Evolutionary conservation across 2,113 vertebrate species (phyloP), one percentile per base, ranked within the genome.

Genomic region (Scartelaos histophorus): DNA sequence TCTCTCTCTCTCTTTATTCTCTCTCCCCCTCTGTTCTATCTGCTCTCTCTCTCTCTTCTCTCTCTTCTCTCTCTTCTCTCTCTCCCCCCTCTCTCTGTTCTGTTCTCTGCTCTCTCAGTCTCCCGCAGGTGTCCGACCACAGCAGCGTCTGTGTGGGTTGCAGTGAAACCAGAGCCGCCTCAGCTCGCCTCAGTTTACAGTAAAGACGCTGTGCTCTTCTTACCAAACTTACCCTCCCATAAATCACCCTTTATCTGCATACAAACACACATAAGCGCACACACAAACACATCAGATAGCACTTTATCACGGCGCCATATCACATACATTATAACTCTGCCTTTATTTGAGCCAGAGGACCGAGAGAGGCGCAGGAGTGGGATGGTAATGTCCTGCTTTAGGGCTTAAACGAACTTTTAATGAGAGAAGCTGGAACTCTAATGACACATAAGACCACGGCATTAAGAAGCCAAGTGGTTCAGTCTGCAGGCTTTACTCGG

Each of bases 71-170:
- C 35, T 38, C 82, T 82, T 82, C 34, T 25, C 83, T 84, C 84
- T 89, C 85, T 76, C 81, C 84, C 82, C 84, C 81, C 54, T 57
- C 56, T 24, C 21, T 65, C 79, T 53, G 35, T n/a, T 7, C 1
- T 9, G 5, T 9, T 38, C 35, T 38, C 35, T 38, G 5, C 79
- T 87, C 76, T 53, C 35, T 21, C 64, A 13, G 11, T 21, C 19
- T 56, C 66, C 66, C 73, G 66, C 85, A 86, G 87, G 85, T 86
- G 84, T 88, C 88, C 87, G 82, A 81, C 81, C 64, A n/a, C 84
- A 80, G 85, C 74, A 83, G 86, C 72, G 68, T 74, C 78, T 87
- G 80, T 19, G 87, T 83, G 87, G 87, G 85, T 73, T 65, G 13
- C 70, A 76, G 60, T 22, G 66, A 70, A 58, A 69, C 29, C 56